Evolutionary conservation across 1,140 invertebrate genomes (phyloP), one percentile per base, ranked within the genome.

Genomic region (Euura lappo): DNA sequence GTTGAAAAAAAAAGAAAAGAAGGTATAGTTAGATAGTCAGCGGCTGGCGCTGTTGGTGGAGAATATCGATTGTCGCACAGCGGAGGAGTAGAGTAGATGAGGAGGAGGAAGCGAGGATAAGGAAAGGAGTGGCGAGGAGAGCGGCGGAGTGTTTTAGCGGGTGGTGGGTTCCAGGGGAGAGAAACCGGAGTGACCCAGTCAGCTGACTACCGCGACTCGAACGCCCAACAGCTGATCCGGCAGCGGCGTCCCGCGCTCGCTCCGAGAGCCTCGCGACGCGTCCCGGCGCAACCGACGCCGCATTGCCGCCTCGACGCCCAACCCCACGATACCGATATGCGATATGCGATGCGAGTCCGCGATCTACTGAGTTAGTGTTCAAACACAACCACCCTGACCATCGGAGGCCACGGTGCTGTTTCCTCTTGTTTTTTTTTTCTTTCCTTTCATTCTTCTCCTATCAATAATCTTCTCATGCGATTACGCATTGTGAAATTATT

Each of bases 141-240:
- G 69, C 68, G 46, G 60, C 13, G 28, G 28, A 28, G 28, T 28
- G 28, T 28, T 28, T 28, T 28, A 28, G 28, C 28, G 28, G 28
- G 28, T 28, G 45, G 28, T n/a, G 64, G 44, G 64, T 60, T 44
- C 10, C 11, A 68, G 51, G 77, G 72, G 67, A 74, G 77, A 76
- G 74, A 69, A 72, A 60, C 51, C 6, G 6, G 51, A 60, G 51
- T 60, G 51, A 60, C 51, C 74, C 66, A 81, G 80, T 79, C 80
- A 83, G 81, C 80, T 82, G 80, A 80, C 86, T 87, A 82, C 83
- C 81, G 83, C 82, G 83, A 78, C 85, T 80, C 79, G 73, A 79
- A 79, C 51, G 71, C 79, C 28, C 78, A 76, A 84, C 82, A 84
- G 83, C 83, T 84, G 83, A 84, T 82, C 78, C 78, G 69, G 51